Evolutionary conservation across 2,888 invertebrate genomes (phyloP).

Genomic region (Drosophila prostipennis): DNA sequence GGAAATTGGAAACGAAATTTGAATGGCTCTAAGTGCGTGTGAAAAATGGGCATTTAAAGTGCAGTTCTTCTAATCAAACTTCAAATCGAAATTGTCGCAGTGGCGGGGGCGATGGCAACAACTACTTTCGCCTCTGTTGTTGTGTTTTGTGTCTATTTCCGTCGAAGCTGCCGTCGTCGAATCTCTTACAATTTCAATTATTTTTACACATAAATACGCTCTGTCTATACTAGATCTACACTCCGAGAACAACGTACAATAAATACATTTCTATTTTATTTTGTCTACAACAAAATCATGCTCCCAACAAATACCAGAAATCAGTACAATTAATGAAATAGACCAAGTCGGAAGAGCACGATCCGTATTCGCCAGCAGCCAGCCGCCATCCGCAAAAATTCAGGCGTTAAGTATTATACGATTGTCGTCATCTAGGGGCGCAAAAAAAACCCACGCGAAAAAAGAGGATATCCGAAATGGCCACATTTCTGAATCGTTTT

Average conservation of each 20-base stretch:
- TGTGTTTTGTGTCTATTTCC: slow-evolving; percentile 69
- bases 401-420: slow-evolving; percentile 14
- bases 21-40: slow-evolving; percentile 72
- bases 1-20: slow-evolving; percentile 19
- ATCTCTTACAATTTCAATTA: slow-evolving; percentile 78
- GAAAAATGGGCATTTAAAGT: slow-evolving; percentile 14
- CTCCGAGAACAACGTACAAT: slow-evolving; percentile 51
- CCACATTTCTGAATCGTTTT: slow-evolving; percentile 82
- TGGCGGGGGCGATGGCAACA: slow-evolving; percentile 41
- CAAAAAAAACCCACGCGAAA: slow-evolving; percentile 18
- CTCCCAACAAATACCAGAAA: slow-evolving; percentile 44
- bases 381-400: no score
- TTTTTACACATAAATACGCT: slow-evolving; percentile 72
- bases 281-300: slow-evolving; percentile 44
- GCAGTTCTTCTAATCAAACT: neutral
- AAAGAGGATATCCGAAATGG: slow-evolving; percentile 57
- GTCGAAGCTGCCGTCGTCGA: slow-evolving; percentile 75
- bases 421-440: slow-evolving; percentile 40
- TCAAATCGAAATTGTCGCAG: slow-evolving; percentile 16
- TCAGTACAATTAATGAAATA: slow-evolving; percentile 58
- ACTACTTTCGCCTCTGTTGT: slow-evolving; percentile 49
- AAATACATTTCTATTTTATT: slow-evolving; percentile 38
- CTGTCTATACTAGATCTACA: slow-evolving; percentile 50
- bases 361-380: slow-evolving; percentile 16
- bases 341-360: slow-evolving; percentile 53